These are phyloP conservation scores for Helostoma temminkii DNA, from an alignment of 2,797 vertebrate genomes.

Conservation along the genomic window DNA sequence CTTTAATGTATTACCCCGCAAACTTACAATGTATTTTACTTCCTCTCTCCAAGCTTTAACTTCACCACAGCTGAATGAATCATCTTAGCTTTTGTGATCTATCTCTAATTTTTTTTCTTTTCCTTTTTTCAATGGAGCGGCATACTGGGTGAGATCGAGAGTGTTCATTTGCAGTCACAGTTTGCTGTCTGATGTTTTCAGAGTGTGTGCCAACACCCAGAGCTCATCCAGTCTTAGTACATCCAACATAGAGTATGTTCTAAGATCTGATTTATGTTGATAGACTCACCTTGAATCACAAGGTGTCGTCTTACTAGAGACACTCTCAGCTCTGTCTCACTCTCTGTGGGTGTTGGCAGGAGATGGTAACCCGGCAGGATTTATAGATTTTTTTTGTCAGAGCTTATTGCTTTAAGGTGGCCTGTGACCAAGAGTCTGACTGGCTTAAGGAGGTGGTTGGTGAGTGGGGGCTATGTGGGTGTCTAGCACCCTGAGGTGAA, in stretches of 20 bases:
- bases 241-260: conserved; percentile 26
- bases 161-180: conserved; percentile 53
- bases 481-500: conserved; percentile 50
- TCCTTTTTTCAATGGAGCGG: conserved; percentile 1
- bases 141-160: not conserved
- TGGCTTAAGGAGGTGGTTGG: conserved; percentile 34
- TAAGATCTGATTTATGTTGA: conserved; percentile 47
- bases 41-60: not conserved
- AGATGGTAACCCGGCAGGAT: conserved; percentile 16
- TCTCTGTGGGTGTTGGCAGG: conserved; percentile 38
- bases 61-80: not conserved
- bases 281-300: conserved; percentile 60
- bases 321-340: not conserved
- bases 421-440: conserved; percentile 37
- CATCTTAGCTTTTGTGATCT: conserved; percentile 33
- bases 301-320: conserved; percentile 9
- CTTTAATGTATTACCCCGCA: too few relatives aligned
- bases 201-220: conserved; percentile 35
- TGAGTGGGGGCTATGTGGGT: not conserved
- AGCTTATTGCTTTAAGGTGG: conserved; percentile 33
- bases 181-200: conserved; percentile 44
- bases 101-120: not conserved
- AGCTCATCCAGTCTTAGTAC: conserved; percentile 6
- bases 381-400: conserved; percentile 57
- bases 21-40: not conserved